Evolutionary conservation across 1,140 invertebrate species (phyloP).

Genomic region (Periplaneta americana): DNA sequence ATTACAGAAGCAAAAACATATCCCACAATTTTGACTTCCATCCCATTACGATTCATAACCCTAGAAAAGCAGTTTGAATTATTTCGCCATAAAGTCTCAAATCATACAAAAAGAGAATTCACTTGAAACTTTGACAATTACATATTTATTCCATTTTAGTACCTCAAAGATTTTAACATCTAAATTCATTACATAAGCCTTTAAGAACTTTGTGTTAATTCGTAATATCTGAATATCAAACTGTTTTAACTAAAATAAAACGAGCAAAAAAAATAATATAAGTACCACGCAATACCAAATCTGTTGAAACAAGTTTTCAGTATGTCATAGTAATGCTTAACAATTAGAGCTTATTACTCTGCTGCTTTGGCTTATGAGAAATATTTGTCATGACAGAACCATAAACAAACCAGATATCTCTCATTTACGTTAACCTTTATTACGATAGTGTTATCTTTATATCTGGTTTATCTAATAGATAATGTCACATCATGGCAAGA

Average conservation of each 20-base stretch:
- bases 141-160: background rate
- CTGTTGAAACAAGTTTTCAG: background rate
- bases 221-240: background rate
- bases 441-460: background rate
- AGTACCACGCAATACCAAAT: background rate
- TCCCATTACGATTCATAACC: too few species aligned
- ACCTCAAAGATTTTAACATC: background rate
- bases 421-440: background rate
- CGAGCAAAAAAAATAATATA: too few species aligned
- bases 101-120: background rate
- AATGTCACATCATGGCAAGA: background rate
- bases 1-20: too few species aligned
- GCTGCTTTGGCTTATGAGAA: background rate
- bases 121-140: background rate
- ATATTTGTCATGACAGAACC: background rate
- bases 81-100: too few species aligned
- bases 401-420: background rate
- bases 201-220: background rate
- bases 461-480: background rate
- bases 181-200: background rate
- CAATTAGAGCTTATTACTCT: background rate
- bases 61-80: too few species aligned
- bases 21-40: too few species aligned
- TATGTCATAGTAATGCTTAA: background rate
- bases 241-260: background rate